Percentiles rank a stretch among this genome's conserved stretches.
phyloP scores from a whole-genome alignment of 1,140 invertebrate genomes.

The Solenopsis fugax region DNA sequence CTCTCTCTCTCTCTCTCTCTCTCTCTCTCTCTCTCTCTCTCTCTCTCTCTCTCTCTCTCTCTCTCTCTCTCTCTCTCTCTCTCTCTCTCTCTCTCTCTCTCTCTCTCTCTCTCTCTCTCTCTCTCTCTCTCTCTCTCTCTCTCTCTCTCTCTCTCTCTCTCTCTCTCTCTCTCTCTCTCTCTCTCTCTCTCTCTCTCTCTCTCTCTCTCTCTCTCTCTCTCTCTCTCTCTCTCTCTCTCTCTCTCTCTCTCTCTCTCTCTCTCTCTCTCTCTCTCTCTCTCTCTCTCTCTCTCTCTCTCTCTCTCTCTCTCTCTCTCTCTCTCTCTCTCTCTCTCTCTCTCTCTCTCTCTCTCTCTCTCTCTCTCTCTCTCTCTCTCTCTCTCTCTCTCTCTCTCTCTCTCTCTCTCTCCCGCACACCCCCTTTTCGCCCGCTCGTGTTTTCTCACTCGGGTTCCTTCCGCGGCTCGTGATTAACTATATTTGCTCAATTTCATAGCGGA shows the following conservation, averaged over 20 bases:
- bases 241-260: neutral
- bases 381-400: neutral
- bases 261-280: neutral
- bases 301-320: neutral
- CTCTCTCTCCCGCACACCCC: neutral
- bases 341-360: neutral
- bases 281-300: neutral
- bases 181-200: neutral
- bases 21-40: neutral
- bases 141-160: neutral
- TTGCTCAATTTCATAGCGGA: conserved; percentile 63
- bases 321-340: neutral
- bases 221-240: neutral
- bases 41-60: neutral
- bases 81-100: neutral
- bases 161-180: neutral
- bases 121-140: neutral
- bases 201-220: neutral
- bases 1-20: too few relatives aligned
- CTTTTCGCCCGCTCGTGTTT: conserved; percentile 41
- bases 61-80: neutral
- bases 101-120: neutral
- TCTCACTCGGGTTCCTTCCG: conserved; percentile 63
- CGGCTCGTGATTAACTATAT: conserved; percentile 45
- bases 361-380: neutral